A percentile compares a stretch with the other conserved stretches of the same genome.
Conservation (phyloP, 1,140 invertebrate species). For the Drosophila persimilis region DNA sequence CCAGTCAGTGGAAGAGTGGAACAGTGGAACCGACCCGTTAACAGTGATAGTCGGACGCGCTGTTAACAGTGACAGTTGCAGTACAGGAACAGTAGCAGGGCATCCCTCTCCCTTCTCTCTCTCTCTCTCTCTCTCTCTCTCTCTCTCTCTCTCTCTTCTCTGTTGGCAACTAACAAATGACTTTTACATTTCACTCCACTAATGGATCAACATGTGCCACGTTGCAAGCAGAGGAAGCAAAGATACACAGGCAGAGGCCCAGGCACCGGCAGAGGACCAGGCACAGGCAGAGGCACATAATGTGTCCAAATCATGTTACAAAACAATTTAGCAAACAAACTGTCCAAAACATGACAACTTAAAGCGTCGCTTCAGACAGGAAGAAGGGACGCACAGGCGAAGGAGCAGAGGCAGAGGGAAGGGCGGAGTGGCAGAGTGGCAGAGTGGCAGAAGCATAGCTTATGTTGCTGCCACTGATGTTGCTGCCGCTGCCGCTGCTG, state of each 20-base stretch:
- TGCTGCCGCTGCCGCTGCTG: constrained; percentile 12
- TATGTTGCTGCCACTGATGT: neutral
- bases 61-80: too few relatives aligned
- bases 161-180: constrained; percentile 21
- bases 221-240: constrained; percentile 10
- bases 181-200: constrained; percentile 35
- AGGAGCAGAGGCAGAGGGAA: too few relatives aligned
- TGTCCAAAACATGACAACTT: constrained; percentile 80
- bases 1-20: too few relatives aligned
- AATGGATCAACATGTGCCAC: constrained; percentile 31
- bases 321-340: constrained; percentile 80
- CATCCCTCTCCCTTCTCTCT: neutral
- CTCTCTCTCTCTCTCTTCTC: too few relatives aligned
- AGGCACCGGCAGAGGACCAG: neutral
- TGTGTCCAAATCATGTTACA: constrained; percentile 73
- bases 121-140: too few relatives aligned
- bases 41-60: too few relatives aligned
- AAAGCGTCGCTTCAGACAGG: constrained; percentile 60
- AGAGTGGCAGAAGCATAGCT: neutral
- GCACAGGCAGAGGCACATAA: constrained; percentile 20
- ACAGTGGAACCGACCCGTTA: too few relatives aligned
- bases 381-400: neutral
- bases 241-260: constrained; percentile 1
- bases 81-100: too few relatives aligned
- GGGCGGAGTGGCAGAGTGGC: neutral